Conservation (phyloP, 1,140 invertebrate genomes). For the Acromyrmex echinatior region DNA sequence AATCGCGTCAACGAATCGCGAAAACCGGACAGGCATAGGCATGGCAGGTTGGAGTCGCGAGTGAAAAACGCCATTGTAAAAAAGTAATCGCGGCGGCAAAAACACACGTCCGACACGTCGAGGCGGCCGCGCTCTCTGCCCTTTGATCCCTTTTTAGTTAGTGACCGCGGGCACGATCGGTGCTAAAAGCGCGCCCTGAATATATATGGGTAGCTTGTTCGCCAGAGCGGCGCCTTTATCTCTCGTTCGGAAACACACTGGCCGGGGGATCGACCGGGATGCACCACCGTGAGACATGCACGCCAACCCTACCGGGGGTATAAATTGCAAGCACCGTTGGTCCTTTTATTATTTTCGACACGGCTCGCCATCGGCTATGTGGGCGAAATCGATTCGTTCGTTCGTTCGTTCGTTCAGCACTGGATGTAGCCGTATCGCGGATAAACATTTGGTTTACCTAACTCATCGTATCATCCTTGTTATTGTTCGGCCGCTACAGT, state of each 20-base stretch:
- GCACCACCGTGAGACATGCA: constrained; percentile 44
- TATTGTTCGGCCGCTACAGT: constrained; percentile 15
- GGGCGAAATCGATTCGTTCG: constrained; percentile 55
- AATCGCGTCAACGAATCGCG: constrained; percentile 3
- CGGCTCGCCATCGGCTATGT: constrained; percentile 45
- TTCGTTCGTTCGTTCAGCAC: constrained; percentile 14
- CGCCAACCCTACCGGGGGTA: constrained; percentile 40
- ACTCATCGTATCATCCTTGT: constrained; percentile 33
- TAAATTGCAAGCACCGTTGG: constrained; percentile 66
- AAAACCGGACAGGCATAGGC: constrained; percentile 6
- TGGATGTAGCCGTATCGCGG: constrained; percentile 39
- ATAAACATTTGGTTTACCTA: constrained; percentile 56
- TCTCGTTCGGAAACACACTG: constrained; percentile 46
- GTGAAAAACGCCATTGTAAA: constrained; percentile 47
- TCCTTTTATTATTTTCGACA: constrained; percentile 70
- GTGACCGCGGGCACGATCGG: constrained; percentile 55
- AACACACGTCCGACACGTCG: constrained; percentile 56
- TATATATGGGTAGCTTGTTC: constrained; percentile 51
- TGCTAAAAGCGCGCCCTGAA: constrained; percentile 53
- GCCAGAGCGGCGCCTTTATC: constrained; percentile 59
- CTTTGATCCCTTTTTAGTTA: constrained; percentile 70
- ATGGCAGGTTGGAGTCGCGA: not conserved
- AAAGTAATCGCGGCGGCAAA: constrained; percentile 38
- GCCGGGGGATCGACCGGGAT: constrained; percentile 40
- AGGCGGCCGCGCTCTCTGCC: constrained; percentile 28